Percentiles rank a stretch among this genome's conserved stretches.
Conservation (phyloP, 2,797 vertebrate species). For the Zalophus californianus region DNA sequence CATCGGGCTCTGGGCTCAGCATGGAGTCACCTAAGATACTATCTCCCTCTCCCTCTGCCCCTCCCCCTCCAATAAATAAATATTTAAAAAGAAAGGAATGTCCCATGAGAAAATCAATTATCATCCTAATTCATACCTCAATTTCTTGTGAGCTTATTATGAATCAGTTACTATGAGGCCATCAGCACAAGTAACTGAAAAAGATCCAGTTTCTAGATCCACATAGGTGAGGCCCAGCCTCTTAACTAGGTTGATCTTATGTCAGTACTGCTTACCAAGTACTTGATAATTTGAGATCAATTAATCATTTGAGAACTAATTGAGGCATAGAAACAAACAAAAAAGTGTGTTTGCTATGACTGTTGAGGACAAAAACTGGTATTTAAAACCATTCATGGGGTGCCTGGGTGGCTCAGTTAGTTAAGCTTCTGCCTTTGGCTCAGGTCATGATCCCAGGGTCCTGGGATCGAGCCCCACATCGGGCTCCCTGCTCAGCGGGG, state of each 20-base stretch:
- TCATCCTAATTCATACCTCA: constrained; percentile 16
- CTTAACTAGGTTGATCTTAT: neutral
- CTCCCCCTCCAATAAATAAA: too few relatives aligned
- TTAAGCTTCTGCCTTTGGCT: too few relatives aligned
- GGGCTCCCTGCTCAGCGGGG: too few relatives aligned
- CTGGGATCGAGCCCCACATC: too few relatives aligned
- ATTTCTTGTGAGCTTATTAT: neutral
- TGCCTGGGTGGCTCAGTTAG: too few relatives aligned
- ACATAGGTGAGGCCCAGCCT: neutral
- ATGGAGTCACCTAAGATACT: too few relatives aligned
- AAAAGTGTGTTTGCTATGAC: neutral
- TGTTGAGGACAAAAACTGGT: neutral
- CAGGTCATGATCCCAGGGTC: too few relatives aligned
- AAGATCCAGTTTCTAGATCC: neutral
- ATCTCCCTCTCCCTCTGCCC: too few relatives aligned
- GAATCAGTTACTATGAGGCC: neutral
- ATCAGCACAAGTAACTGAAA: neutral
- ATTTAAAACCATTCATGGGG: neutral
- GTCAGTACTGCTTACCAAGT: neutral
- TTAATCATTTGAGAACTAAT: neutral
- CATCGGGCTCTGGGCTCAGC: too few relatives aligned
- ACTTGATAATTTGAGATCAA: neutral
- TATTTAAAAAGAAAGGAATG: neutral
- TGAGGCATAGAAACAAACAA: neutral
- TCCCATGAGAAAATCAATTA: neutral